These are phyloP conservation scores for Struthidea cinerea DNA, from an alignment of 2,113 vertebrate genomes.

Conservation along the genomic window DNA sequence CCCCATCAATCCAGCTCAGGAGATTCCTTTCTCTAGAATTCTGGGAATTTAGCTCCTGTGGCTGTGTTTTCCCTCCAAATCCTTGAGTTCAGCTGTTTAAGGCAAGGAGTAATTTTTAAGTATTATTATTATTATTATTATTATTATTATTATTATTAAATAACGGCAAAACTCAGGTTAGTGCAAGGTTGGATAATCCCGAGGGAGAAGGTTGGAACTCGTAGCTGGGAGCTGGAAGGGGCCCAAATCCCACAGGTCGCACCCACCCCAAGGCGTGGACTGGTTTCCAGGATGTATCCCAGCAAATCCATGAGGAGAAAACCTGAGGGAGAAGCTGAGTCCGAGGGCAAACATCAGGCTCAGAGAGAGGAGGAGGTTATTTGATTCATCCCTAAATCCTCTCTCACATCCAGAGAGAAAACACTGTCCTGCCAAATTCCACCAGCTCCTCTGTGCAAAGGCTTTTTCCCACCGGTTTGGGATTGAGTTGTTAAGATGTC, in stretches of 20 bases:
- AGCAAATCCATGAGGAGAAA: neutral
- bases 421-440: neutral
- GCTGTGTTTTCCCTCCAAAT: neutral
- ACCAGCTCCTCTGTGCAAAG: neutral
- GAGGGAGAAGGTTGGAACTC: neutral
- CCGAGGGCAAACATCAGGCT: neutral
- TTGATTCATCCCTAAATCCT: neutral
- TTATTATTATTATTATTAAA: neutral
- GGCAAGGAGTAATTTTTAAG: neutral
- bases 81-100: neutral
- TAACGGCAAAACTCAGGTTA: neutral
- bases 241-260: neutral
- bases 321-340: neutral
- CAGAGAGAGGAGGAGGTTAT: neutral
- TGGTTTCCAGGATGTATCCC: neutral
- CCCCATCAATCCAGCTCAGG: neutral
- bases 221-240: neutral
- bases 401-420: neutral
- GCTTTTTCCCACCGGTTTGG: neutral
- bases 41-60: neutral
- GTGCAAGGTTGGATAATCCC: neutral
- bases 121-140: neutral
- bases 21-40: neutral
- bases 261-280: rapidly evolving
- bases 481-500: neutral